A percentile compares a stretch with the other conserved stretches of the same genome.
phyloP scores from a whole-genome alignment of 2,888 invertebrate species.

The Stenoptilia bipunctidactyla region DNA sequence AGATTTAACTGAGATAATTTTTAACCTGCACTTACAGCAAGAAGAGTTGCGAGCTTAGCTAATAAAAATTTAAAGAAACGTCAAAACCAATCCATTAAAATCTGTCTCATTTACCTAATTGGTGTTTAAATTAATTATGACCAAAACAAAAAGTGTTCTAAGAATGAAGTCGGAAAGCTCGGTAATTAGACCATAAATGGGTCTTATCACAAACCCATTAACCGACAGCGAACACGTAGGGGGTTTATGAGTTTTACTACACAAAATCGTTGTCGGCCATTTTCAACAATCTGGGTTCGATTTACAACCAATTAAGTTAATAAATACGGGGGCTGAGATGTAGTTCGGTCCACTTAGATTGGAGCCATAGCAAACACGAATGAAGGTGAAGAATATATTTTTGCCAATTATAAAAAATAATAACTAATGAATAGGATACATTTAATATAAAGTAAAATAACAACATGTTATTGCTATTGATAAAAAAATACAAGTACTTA shows the following conservation, averaged over 20 bases:
- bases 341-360: conserved; percentile 22
- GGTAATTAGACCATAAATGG: conserved; percentile 59
- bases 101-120: conserved; percentile 34
- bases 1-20: too few species aligned
- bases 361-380: neutral
- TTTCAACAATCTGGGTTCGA: conserved; percentile 52
- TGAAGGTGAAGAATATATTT: neutral
- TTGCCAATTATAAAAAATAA: too few species aligned
- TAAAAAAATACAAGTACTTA: too few species aligned
- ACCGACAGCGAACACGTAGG: conserved; percentile 50
- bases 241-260: conserved; percentile 67
- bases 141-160: conserved; percentile 38
- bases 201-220: conserved; percentile 60
- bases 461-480: too few species aligned
- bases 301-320: conserved; percentile 65
- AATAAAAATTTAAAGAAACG: too few species aligned
- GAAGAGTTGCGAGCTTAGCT: neutral
- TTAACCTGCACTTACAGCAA: neutral
- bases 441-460: too few species aligned
- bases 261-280: conserved; percentile 58
- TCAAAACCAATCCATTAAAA: too few species aligned
- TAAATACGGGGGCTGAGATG: conserved; percentile 49
- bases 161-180: conserved; percentile 18
- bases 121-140: conserved; percentile 59
- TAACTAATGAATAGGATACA: too few species aligned